phyloP scores from a whole-genome alignment of 2,888 invertebrate genomes.

The Sminthurinus aureus region DNA sequence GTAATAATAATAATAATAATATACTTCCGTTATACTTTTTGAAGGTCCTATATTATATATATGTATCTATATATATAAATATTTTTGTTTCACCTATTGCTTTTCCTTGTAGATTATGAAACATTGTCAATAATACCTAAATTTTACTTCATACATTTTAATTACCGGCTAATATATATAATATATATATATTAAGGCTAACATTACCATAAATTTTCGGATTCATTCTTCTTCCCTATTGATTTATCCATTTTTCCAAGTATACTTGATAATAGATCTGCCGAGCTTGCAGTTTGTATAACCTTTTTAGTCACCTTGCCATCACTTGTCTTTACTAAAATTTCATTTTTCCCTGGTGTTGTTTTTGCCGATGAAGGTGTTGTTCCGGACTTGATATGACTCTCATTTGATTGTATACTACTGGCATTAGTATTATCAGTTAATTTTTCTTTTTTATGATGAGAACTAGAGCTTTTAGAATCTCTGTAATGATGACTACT shows the following conservation, averaged over 20 bases:
- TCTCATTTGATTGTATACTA: background rate
- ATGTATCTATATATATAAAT: too few relatives aligned
- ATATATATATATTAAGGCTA: slow-evolving; percentile 31
- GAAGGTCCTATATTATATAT: too few relatives aligned
- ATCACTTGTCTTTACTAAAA: slow-evolving; percentile 55
- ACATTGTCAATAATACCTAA: too few relatives aligned
- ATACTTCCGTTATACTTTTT: too few relatives aligned
- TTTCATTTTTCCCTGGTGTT: slow-evolving; percentile 46
- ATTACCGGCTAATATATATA: too few relatives aligned
- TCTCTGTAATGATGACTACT: slow-evolving; percentile 27
- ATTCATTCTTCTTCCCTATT: slow-evolving; percentile 25
- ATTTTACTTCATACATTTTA: too few relatives aligned
- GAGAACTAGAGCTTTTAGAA: background rate
- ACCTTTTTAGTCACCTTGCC: slow-evolving; percentile 54
- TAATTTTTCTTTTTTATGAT: background rate
- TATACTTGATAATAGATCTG: slow-evolving; percentile 55
- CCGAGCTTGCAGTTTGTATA: slow-evolving; percentile 51
- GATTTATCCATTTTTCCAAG: slow-evolving; percentile 52
- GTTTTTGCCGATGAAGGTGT: slow-evolving; percentile 6
- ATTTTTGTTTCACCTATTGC: too few relatives aligned
- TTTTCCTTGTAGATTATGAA: too few relatives aligned
- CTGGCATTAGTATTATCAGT: background rate
- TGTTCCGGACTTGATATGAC: background rate
- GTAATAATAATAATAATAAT: too few relatives aligned
- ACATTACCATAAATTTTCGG: background rate